These are phyloP conservation scores for Sisyra terminalis DNA, from an alignment of 2,888 invertebrate genomes.

Conservation along the genomic window DNA sequence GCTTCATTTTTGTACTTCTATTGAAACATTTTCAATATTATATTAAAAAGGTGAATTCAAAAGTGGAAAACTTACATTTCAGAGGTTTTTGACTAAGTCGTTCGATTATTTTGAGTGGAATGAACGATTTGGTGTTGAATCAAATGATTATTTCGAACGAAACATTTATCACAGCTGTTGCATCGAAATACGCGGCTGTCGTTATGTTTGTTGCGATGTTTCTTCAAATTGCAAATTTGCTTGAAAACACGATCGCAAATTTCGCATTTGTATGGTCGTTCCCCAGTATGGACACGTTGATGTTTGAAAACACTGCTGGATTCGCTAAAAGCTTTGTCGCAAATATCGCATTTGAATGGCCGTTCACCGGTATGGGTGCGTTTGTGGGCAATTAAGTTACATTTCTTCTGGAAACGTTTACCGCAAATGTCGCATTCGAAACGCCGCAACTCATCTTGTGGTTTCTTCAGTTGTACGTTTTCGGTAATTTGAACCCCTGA, in stretches of 20 bases:
- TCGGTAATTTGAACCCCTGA: no score
- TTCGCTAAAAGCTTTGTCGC: constrained; percentile 2
- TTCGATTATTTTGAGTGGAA: background rate
- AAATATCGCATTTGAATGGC: background rate
- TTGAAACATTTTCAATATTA: no score
- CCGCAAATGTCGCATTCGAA: constrained; percentile 1
- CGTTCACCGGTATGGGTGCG: constrained; percentile 1
- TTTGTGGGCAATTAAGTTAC: background rate
- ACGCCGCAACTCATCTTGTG: background rate
- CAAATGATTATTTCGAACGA: constrained; percentile 2
- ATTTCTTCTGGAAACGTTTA: background rate
- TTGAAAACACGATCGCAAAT: constrained; percentile 2
- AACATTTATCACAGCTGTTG: constrained; percentile 1
- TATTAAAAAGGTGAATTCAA: no score
- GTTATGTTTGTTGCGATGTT: constrained; percentile 1
- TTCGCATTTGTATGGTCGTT: constrained; percentile 1
- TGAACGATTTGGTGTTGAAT: constrained; percentile 1
- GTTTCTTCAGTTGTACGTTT: no score
- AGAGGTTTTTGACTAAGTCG: no score
- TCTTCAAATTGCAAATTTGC: constrained; percentile 4
- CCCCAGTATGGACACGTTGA: constrained; percentile 1
- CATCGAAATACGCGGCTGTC: background rate
- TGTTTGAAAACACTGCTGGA: constrained; percentile 2
- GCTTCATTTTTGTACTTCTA: no score
- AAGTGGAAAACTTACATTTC: no score